Percentiles rank a stretch among this genome's conserved stretches.
Conservation (phyloP, 2,888 invertebrate species). For the Tetheella fluctuosa region DNA sequence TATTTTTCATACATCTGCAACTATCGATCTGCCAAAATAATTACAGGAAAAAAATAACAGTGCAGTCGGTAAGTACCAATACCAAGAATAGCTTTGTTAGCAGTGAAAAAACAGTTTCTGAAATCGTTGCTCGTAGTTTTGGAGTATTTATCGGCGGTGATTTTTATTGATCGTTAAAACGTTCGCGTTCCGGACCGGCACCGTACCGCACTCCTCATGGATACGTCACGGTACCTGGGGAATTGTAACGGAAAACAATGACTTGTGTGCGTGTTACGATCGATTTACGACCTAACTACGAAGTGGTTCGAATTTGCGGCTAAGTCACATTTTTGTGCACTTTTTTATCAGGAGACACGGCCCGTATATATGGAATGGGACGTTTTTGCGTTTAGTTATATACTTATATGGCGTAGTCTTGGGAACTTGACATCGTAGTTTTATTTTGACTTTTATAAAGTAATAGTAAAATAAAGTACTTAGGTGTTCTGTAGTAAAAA, state of each 20-base stretch:
- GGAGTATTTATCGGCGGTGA: constrained; percentile 56
- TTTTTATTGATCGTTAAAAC: constrained; percentile 67
- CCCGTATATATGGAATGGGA: neutral
- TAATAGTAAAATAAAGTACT: too few species aligned
- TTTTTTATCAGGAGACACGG: neutral
- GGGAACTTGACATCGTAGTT: too few species aligned
- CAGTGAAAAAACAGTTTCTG: constrained; percentile 32
- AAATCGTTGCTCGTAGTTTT: constrained; percentile 33
- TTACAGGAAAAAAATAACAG: neutral
- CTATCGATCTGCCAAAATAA: too few species aligned
- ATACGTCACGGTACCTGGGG: constrained; percentile 51
- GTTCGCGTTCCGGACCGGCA: constrained; percentile 39
- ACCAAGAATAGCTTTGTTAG: neutral
- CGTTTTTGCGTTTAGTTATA: neutral
- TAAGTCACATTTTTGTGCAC: constrained; percentile 2
- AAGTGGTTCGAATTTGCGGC: constrained; percentile 18
- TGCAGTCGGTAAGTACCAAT: neutral
- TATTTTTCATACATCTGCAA: too few species aligned
- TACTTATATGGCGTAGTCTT: too few species aligned
- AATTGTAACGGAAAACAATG: constrained; percentile 65
- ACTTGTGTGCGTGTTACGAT: constrained; percentile 51
- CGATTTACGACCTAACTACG: constrained; percentile 50
- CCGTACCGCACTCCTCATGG: constrained; percentile 54
- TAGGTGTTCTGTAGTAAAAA: too few species aligned
- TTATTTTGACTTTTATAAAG: too few species aligned